Evolutionary conservation across 2,888 invertebrate genomes (phyloP), one percentile per base, ranked within the genome.

Genomic region (Drosophila nigricruria): DNA sequence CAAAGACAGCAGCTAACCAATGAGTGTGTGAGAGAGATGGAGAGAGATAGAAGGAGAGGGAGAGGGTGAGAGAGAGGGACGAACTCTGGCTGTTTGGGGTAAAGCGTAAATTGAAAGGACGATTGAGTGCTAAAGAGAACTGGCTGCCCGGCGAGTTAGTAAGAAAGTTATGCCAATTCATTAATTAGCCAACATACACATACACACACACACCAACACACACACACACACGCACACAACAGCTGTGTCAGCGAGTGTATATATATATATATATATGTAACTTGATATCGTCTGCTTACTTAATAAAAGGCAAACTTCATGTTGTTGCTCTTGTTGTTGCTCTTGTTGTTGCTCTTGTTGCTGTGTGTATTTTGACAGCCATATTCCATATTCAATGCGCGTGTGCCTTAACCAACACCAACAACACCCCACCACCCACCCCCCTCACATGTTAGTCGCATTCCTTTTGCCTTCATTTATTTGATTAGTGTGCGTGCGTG

Each of bases 101-200:
- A 18, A 20, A 65, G 60, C 30, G 54, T 34, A 74, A 79, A 77
- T 77, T 79, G 75, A 79, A 79, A 53, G 70, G 36, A 58, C 65
- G 62, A 79, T 65, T 50, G 70, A 65, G 70, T 73, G 79, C 74
- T 62, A 77, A 69, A 65, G 74, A 45, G 67, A 57, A 53, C 54
- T 65, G 59, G 36, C 60, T 56, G 75, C 38, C 50, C 52, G 45
- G 53, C 77, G 66, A 69, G 78, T 80, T 80, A 70, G 79, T 68
- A 69, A 69, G 85, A 88, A 86, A 86, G 86, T 89, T 89, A 85
- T 88, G 89, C 81, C 86, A 89, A 87, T 89, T 87, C 89, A 87
- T 88, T 87, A 87, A 87, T 87, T 87, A 89, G 89, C 85, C 80
- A 85, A 76, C 76, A 56, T 79, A 65, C 73, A 66, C 63, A 69